phyloP scores from a whole-genome alignment of 2,888 invertebrate species.

The Meandrusa payeni region DNA sequence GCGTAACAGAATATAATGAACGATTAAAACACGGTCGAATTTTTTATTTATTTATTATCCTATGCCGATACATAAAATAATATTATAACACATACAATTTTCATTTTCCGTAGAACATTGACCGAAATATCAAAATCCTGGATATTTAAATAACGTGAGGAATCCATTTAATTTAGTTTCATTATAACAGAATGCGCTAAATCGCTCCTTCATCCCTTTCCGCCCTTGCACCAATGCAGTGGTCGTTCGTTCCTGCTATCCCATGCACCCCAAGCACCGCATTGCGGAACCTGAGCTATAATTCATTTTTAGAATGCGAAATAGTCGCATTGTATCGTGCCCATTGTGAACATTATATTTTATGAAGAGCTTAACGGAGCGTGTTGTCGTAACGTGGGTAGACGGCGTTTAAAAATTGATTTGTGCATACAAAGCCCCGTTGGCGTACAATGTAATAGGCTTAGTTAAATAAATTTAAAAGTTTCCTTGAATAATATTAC shows the following conservation, averaged over 20 bases:
- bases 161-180: constrained; percentile 12
- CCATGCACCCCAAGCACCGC: constrained; percentile 74
- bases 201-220: constrained; percentile 22
- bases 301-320: constrained; percentile 72
- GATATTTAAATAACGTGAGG: neutral
- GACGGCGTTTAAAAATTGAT: constrained; percentile 32
- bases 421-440: constrained; percentile 5
- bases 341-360: constrained; percentile 62
- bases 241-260: constrained; percentile 40
- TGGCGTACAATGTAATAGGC: too few relatives aligned
- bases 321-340: constrained; percentile 57
- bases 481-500: too few relatives aligned
- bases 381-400: constrained; percentile 42
- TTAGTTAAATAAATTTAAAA: too few relatives aligned
- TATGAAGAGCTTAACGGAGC: constrained; percentile 61
- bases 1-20: too few relatives aligned
- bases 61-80: too few relatives aligned
- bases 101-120: neutral
- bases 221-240: constrained; percentile 32
- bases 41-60: too few relatives aligned
- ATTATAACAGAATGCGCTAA: constrained; percentile 13
- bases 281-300: constrained; percentile 73
- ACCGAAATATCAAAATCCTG: neutral
- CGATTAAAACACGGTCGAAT: too few relatives aligned
- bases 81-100: too few relatives aligned